These are phyloP conservation scores for Pegoplata infirma DNA, from an alignment of 2,888 invertebrate species.

Conservation along the genomic window DNA sequence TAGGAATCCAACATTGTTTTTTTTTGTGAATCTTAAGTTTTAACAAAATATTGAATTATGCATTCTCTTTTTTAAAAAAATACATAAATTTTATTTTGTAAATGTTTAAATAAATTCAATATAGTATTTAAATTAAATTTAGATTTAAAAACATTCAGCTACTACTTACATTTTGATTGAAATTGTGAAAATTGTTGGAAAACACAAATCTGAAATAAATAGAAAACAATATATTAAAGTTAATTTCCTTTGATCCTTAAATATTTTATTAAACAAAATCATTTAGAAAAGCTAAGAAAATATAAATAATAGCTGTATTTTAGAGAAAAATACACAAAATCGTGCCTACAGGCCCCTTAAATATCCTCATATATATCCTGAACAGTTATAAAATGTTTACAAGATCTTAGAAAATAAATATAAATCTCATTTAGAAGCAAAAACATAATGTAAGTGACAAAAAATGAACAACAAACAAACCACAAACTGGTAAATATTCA, in stretches of 20 bases:
- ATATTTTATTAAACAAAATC: neutral
- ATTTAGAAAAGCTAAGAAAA: no score
- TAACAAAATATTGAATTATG: no score
- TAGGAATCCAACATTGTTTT: no score
- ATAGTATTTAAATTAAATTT: no score
- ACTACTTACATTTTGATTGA: no score
- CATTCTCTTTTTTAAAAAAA: no score
- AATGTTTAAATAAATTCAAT: no score
- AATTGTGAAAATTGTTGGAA: no score
- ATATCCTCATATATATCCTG: neutral
- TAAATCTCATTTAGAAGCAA: slow-evolving; percentile 37
- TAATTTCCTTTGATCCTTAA: neutral
- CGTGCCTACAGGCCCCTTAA: no score
- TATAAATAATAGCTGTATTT: neutral
- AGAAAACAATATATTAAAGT: neutral
- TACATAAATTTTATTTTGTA: no score
- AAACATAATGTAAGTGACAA: slow-evolving; percentile 35
- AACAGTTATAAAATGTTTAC: neutral
- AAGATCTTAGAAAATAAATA: slow-evolving; percentile 16
- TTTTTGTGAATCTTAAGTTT: no score
- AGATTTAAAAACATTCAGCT: no score
- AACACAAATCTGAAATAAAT: neutral
- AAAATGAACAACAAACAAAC: slow-evolving; percentile 9
- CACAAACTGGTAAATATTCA: neutral
- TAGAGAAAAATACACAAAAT: neutral